Evolutionary conservation across 2,797 vertebrate genomes (phyloP), one percentile per base, ranked within the genome.

Genomic region (Naso thynnoides): DNA sequence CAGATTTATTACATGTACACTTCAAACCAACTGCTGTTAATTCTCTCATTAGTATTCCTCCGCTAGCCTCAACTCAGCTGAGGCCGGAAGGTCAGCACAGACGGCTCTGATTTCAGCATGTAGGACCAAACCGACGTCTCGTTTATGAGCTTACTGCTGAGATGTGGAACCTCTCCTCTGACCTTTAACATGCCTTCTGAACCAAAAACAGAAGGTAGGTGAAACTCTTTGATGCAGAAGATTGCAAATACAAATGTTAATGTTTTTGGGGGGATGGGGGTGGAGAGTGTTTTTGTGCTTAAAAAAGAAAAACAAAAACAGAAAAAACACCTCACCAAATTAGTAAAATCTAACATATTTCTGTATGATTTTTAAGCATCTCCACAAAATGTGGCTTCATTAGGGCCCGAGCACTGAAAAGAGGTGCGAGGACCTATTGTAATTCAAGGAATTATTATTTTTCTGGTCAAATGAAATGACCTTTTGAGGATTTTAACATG

Each of bases 31-130:
- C 45, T 53, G 79, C 45, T 72, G 53, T 76, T 83, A 73, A 83
- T 86, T 78, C 58, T 67, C 78, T 90, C 73, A 90, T 91, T 81
- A 76, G 68, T 78, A 91, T 89, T 81, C 82, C 24, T 62, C 55
- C 63, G 74, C 54, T 42, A 31, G 68, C 52, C 38, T 79, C 42
- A 48, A 59, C 33, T 67, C 58, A 48, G 31, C 59, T 10, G 1
- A 73, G 44, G 52, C 64, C 31, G 48, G 36, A 79, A 80, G 79
- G 83, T 88, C 83, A 82, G 63, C 55, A 47, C 39, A 73, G 64
- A 67, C 21, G 1, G 52, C 66, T 81, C 60, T 62, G 55, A 60
- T 85, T 78, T 77, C 73, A 70, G 67, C 49, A 29, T 66, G 66
- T 36, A 57, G 18, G 33, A 61, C 50, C 31, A 63, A 79, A 71